Percentiles rank a stretch among this genome's conserved stretches.
These are phyloP conservation scores for Anadara kagoshimensis DNA, from an alignment of 1,140 invertebrate genomes.

Conservation along the genomic window DNA sequence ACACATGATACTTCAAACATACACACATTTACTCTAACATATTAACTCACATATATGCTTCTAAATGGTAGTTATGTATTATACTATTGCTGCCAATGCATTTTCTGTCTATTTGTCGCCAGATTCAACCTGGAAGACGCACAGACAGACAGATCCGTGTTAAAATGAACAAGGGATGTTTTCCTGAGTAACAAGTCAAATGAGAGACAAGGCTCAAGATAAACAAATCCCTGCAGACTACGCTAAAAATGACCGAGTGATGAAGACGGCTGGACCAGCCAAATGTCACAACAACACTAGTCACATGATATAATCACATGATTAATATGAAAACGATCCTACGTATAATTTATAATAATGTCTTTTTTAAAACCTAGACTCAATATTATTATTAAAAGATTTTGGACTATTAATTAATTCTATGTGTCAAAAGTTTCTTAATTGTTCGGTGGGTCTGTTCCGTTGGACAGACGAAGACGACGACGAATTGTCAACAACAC, in stretches of 20 bases:
- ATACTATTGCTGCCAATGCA: not conserved
- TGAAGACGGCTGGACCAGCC: no score
- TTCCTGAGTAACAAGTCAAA: no score
- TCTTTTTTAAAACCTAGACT: constrained; percentile 1
- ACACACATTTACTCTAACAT: constrained; percentile 14
- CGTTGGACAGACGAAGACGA: constrained; percentile 22
- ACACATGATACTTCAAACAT: not conserved
- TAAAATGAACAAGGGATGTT: not conserved
- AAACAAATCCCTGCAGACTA: no score
- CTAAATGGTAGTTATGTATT: not conserved
- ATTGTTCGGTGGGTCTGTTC: constrained; percentile 45
- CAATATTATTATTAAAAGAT: constrained; percentile 13
- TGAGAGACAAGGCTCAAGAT: no score
- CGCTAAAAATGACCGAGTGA: no score
- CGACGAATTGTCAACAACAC: constrained; percentile 36
- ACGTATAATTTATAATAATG: no score
- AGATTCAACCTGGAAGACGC: constrained; percentile 1
- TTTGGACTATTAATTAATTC: not conserved
- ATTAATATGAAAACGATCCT: no score
- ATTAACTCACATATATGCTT: not conserved
- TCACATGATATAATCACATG: no score
- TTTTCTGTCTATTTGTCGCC: not conserved
- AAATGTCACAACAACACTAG: no score
- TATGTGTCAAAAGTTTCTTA: constrained; percentile 44
- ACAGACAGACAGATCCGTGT: not conserved